Evolutionary conservation across 2,797 vertebrate species (phyloP).

Genomic region (Microhierax caerulescens): DNA sequence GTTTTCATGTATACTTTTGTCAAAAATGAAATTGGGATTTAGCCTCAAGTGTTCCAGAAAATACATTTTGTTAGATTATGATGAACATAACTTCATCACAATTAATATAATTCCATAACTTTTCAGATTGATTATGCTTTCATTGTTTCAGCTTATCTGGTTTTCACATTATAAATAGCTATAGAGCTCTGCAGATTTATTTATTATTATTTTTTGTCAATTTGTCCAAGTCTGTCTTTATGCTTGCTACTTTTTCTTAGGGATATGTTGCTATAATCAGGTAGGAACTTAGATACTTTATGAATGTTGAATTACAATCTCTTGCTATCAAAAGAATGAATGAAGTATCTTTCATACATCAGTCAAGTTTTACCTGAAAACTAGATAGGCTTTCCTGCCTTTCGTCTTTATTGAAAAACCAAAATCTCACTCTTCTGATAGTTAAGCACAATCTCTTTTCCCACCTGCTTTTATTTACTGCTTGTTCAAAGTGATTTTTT

Average conservation of each 20-base stretch:
- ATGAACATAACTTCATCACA: neutral
- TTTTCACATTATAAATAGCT: neutral
- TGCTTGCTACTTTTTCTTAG: neutral
- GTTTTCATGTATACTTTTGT: neutral
- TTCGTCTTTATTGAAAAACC: neutral
- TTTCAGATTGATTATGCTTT: neutral
- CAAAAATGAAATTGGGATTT: neutral
- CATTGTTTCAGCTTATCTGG: too few species aligned
- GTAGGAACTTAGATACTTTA: neutral
- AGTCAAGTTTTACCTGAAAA: neutral
- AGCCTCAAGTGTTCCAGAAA: neutral
- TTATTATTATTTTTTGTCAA: neutral
- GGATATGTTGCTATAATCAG: neutral
- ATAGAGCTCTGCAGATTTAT: neutral
- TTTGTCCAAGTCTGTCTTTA: neutral
- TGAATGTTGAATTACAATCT: neutral
- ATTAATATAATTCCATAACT: neutral
- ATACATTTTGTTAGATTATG: neutral
- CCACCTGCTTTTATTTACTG: neutral
- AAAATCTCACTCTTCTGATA: neutral
- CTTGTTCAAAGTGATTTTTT: neutral
- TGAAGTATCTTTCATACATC: neutral
- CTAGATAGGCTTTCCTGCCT: neutral
- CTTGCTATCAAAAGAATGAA: neutral
- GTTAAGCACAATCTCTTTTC: neutral